These are phyloP conservation scores for Acrossocheilus fasciatus DNA, from an alignment of 2,797 vertebrate species.

Conservation along the genomic window DNA sequence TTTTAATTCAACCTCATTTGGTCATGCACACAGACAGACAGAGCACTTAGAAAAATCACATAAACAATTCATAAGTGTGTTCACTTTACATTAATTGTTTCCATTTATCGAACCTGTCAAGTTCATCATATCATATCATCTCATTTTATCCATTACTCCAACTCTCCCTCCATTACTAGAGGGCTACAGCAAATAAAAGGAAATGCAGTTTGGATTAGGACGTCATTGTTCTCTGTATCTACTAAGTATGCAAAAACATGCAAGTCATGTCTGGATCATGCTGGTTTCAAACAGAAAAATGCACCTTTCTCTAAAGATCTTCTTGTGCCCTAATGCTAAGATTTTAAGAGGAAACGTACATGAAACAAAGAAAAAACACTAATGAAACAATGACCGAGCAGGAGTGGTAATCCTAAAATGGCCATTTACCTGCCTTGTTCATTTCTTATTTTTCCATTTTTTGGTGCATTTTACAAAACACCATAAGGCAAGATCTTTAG, in stretches of 20 bases:
- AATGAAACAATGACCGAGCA: not conserved
- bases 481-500: not conserved
- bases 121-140: conserved; percentile 26
- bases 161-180: not conserved
- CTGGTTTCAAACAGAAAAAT: not conserved
- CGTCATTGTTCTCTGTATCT: not conserved
- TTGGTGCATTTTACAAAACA: not conserved
- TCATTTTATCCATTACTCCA: conserved; percentile 33
- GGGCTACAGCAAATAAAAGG: not conserved
- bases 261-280: not conserved
- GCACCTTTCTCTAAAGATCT: not conserved
- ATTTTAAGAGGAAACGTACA: not conserved
- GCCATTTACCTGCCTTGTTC: not conserved
- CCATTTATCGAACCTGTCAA: conserved; percentile 19
- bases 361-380: not conserved
- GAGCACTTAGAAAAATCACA: conserved; percentile 27
- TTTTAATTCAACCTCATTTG: conserved; percentile 34
- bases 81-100: conserved; percentile 39
- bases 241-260: not conserved
- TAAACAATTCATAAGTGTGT: conserved; percentile 45
- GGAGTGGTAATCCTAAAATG: not conserved
- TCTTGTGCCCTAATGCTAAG: not conserved
- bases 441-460: not conserved
- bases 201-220: conserved; percentile 1
- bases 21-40: conserved; percentile 28